phyloP scores from a whole-genome alignment of 1,140 invertebrate species.

The Pectinophora gossypiella region DNA sequence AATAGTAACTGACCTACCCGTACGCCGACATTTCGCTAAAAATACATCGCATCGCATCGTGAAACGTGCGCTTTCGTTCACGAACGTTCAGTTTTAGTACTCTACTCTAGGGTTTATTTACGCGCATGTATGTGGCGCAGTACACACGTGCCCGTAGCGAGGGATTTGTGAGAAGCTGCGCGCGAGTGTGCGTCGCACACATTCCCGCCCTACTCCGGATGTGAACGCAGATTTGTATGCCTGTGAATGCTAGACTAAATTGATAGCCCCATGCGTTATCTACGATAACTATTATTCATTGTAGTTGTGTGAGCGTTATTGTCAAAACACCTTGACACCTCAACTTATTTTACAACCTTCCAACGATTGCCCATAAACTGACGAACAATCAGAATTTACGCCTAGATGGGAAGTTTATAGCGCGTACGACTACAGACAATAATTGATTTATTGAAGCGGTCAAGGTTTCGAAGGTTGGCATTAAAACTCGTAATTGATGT shows the following conservation, averaged over 20 bases:
- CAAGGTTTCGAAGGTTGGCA: slow-evolving; percentile 35
- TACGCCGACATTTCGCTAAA: slow-evolving; percentile 58
- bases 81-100: slow-evolving; percentile 37
- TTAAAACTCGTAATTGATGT: neutral
- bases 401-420: slow-evolving; percentile 40
- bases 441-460: slow-evolving; percentile 51
- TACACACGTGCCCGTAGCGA: slow-evolving; percentile 26
- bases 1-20: slow-evolving; percentile 65
- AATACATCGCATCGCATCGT: slow-evolving; percentile 36
- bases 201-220: slow-evolving; percentile 62
- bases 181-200: slow-evolving; percentile 34
- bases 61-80: slow-evolving; percentile 59
- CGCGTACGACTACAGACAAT: slow-evolving; percentile 25
- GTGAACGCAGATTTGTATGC: slow-evolving; percentile 62
- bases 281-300: slow-evolving; percentile 29
- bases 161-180: slow-evolving; percentile 38
- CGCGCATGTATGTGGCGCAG: slow-evolving; percentile 26
- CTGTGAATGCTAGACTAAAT: slow-evolving; percentile 68
- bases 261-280: slow-evolving; percentile 58
- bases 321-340: slow-evolving; percentile 61
- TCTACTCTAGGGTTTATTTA: slow-evolving; percentile 21
- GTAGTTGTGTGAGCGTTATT: slow-evolving; percentile 52
- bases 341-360: slow-evolving; percentile 58
- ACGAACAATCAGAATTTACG: slow-evolving; percentile 49
- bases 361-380: slow-evolving; percentile 50